phyloP scores from a whole-genome alignment of 2,888 invertebrate genomes.

The Penaeus monodon region DNA sequence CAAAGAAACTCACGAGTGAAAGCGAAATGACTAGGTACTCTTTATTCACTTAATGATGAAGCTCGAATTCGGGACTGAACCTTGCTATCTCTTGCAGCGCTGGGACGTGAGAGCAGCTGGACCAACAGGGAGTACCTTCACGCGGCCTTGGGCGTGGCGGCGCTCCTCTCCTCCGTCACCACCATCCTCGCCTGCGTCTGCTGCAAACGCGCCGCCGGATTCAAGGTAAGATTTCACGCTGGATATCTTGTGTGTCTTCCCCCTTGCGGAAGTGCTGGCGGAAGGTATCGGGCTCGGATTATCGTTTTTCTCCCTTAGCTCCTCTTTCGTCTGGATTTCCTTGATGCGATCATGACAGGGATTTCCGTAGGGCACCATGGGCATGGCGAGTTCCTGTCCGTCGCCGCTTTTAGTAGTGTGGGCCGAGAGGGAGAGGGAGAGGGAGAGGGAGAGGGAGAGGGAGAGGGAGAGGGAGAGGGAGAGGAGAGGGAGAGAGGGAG shows the following conservation, averaged over 20 bases:
- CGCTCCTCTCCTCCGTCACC: conserved; percentile 42
- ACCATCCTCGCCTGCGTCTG: conserved; percentile 49
- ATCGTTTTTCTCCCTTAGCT: background rate
- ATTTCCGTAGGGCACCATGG: too few species aligned
- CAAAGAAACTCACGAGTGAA: too few species aligned
- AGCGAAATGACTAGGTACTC: too few species aligned
- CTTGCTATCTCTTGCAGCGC: background rate
- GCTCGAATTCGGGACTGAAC: background rate
- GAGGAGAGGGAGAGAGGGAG: too few species aligned
- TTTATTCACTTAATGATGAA: too few species aligned
- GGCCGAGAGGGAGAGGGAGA: too few species aligned
- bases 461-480: too few species aligned
- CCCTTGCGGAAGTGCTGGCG: background rate
- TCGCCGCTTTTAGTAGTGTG: background rate
- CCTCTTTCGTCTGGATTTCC: background rate
- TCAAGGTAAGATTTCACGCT: conserved; percentile 34
- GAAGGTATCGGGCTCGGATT: too few species aligned
- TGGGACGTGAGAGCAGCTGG: conserved; percentile 29
- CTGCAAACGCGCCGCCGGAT: conserved; percentile 44
- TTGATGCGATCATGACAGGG: too few species aligned
- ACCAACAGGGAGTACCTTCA: conserved; percentile 24
- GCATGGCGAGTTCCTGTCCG: too few species aligned
- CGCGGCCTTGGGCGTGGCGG: conserved; percentile 32
- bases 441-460: too few species aligned
- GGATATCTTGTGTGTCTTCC: background rate